Conservation (phyloP, 1,140 invertebrate species). For the Globodera ellingtonae region DNA sequence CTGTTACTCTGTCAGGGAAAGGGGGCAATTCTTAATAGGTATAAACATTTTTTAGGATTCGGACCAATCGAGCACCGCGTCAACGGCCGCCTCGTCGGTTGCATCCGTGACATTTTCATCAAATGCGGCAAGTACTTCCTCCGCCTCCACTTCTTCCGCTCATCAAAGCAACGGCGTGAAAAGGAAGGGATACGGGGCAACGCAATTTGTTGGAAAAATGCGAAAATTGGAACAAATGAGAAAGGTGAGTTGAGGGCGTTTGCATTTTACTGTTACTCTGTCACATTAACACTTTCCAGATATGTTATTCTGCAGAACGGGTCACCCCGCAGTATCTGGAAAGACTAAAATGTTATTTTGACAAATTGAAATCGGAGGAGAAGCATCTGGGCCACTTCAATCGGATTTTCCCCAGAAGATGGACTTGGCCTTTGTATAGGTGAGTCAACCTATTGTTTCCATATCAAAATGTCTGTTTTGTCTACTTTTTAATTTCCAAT, state of each 20-base stretch:
- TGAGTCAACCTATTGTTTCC: constrained; percentile 6
- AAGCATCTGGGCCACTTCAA: constrained; percentile 83
- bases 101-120: constrained; percentile 16
- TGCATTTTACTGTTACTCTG: neutral
- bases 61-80: neutral
- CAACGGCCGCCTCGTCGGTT: neutral
- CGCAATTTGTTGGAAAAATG: neutral
- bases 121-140: neutral
- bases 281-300: constrained; percentile 14
- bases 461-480: neutral
- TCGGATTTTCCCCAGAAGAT: constrained; percentile 84
- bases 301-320: constrained; percentile 19
- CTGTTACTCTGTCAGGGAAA: neutral
- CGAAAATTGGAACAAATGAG: constrained; percentile 21
- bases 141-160: neutral
- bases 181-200: neutral
- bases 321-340: constrained; percentile 38
- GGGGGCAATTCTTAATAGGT: too few relatives aligned
- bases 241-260: constrained; percentile 3
- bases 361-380: constrained; percentile 79
- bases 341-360: constrained; percentile 71
- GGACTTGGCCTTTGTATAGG: constrained; percentile 66
- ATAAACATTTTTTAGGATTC: neutral
- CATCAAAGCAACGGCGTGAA: neutral
- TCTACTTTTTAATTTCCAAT: too few relatives aligned